Evolutionary conservation across 64 coral and sea anemone species (phyloP).

Genomic region (Cladopsammia gracilis): DNA sequence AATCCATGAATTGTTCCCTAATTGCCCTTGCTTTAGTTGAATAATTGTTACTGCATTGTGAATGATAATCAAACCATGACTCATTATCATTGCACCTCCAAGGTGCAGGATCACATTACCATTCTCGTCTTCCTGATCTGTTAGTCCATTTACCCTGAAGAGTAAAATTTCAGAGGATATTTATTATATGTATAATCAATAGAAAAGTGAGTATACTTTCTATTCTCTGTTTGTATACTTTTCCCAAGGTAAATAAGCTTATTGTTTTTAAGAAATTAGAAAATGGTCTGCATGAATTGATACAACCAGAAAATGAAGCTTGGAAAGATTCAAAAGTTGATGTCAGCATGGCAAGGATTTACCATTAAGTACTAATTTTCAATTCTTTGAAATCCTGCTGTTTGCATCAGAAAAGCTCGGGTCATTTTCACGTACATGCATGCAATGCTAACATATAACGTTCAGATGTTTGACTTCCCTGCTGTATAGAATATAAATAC

Average conservation of each 20-base stretch:
- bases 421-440: no score
- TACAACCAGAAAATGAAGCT: no score
- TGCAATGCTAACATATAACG: no score
- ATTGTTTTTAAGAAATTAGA: no score
- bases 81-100: constrained; percentile 19
- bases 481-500: neutral
- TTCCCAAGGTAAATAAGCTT: no score
- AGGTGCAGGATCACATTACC: constrained; percentile 31
- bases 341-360: no score
- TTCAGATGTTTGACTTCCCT: neutral
- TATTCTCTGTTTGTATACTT: no score
- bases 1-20: constrained; percentile 23
- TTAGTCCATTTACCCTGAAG: constrained; percentile 7
- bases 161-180: neutral
- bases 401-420: no score
- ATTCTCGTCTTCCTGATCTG: constrained; percentile 26
- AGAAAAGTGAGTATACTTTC: neutral
- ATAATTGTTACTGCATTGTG: constrained; percentile 21
- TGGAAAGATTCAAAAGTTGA: no score
- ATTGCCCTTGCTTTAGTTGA: constrained; percentile 28
- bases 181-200: neutral
- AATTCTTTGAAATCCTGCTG: no score
- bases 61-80: neutral
- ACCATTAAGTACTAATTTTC: no score
- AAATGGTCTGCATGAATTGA: no score